These are phyloP conservation scores for Bostrychus sinensis DNA, from an alignment of 2,113 vertebrate species.

Conservation along the genomic window DNA sequence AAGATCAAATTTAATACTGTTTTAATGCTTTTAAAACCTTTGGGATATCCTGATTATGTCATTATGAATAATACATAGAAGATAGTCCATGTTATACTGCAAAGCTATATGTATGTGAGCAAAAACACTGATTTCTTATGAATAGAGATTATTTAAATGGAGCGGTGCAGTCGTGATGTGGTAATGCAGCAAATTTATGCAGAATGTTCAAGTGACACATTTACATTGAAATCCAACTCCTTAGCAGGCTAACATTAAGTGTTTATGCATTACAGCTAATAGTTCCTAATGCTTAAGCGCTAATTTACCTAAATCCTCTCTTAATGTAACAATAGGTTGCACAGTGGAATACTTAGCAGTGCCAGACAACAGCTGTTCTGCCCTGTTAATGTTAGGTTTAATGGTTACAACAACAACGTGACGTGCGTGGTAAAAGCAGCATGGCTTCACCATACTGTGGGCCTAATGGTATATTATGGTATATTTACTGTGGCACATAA, in stretches of 20 bases:
- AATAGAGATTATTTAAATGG: background rate
- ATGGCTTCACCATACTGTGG: background rate
- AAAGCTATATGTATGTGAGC: too few relatives aligned
- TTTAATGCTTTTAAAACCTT: too few relatives aligned
- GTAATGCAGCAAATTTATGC: background rate
- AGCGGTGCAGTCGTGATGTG: background rate
- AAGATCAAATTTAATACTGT: too few relatives aligned
- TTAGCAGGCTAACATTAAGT: background rate
- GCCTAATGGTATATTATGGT: background rate
- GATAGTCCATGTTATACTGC: too few relatives aligned
- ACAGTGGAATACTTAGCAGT: background rate
- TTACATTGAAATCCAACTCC: background rate
- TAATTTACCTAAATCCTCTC: background rate
- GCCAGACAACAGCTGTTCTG: background rate
- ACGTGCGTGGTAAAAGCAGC: background rate
- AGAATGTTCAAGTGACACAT: background rate
- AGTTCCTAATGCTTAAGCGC: background rate
- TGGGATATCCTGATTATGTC: too few relatives aligned
- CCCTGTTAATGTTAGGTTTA: background rate
- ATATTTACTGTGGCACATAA: slow-evolving; percentile 4
- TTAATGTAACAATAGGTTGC: background rate
- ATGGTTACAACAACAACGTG: background rate
- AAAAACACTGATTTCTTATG: background rate
- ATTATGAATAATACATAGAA: too few relatives aligned
- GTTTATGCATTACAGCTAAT: background rate